Conservation (phyloP, 2,888 invertebrate species). For the Dicyrtoma fusca region DNA sequence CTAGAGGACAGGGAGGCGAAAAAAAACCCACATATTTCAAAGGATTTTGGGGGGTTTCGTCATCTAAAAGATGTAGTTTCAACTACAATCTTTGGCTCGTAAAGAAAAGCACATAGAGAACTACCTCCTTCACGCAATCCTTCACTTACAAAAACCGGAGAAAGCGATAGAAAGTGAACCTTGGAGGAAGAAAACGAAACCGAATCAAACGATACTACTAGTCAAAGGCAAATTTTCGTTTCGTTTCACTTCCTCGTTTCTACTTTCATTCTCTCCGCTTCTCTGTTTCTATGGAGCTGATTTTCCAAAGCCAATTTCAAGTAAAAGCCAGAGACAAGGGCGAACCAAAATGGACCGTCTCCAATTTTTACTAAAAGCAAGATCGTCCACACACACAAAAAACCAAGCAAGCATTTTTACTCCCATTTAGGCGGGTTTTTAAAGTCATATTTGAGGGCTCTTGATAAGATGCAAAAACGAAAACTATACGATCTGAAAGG, state of each 20-base stretch:
- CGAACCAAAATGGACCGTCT: too few relatives aligned
- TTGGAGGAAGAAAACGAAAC: neutral
- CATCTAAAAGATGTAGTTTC: conserved; percentile 22
- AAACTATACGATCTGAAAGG: too few relatives aligned
- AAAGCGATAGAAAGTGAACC: neutral
- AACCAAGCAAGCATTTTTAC: too few relatives aligned
- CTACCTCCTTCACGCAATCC: conserved; percentile 26
- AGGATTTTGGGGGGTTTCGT: conserved; percentile 17
- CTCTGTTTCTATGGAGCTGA: too few relatives aligned
- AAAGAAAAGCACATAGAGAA: conserved; percentile 12
- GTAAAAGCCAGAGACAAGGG: too few relatives aligned
- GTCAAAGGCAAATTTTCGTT: conserved; percentile 1
- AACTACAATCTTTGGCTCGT: conserved; percentile 19
- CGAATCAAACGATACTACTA: neutral
- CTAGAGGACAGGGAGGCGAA: neutral
- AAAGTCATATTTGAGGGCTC: too few relatives aligned
- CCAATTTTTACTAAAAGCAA: too few relatives aligned
- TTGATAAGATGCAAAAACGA: too few relatives aligned
- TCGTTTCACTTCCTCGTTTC: neutral
- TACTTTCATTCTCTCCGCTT: too few relatives aligned
- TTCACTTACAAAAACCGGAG: neutral
- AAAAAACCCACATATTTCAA: neutral
- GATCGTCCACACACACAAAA: too few relatives aligned
- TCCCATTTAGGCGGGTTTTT: too few relatives aligned
- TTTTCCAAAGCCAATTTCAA: too few relatives aligned